Base-by-base conservation (phyloP, 2,888 invertebrate genomes). In the Drosophila algonquin region DNA sequence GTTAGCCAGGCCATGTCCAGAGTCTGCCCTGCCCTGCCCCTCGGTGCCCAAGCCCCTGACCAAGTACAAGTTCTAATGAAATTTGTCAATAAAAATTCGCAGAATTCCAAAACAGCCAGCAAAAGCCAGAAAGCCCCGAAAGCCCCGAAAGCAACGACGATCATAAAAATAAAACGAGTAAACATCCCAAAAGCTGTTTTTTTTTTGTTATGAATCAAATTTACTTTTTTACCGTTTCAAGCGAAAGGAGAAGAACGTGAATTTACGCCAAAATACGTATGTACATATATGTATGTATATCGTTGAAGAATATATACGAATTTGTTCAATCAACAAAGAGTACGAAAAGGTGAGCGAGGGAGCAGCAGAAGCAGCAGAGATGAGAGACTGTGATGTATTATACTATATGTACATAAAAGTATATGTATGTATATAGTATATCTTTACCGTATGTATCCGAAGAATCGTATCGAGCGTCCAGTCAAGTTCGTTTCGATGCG, bases 211-310 rank as follows among this genome's bases (percentile, higher is more conserved):
- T 79, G 79, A 81, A 90, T 79, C 78, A 91, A 91, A 90, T 89
- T 90, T 90, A 91, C 90, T 90, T 90, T 90, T 91, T 90, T 91
- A 90, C 90, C 90, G 91, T 91, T 90, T 90, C 88, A 79, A 90
- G 90, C 90, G 90, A 91, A 91, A 90, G 90, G 90, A 89, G 84
- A 79, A 79, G 77, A 76, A 81, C 69, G 64, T 63, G 68, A 80
- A 56, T 44, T 52, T 56, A 51, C 48, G 32, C 27, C 16, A n/a
- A 50, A 44, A 44, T 55, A 32, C 18, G 45, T 21, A 46, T 16
- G 7, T 16, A 48, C 24, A 46, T 5, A 21, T n/a, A 7, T 2
- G 7, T 27, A 46, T 45, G 16, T 45, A 57, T 40, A 21, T 48
- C n/a, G 7, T 14, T n/a, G 5, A 14, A 40, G 5, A 14, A 35